A percentile compares a stretch with the other conserved stretches of the same genome.
phyloP scores from a whole-genome alignment of 2,888 invertebrate genomes.

The Abscondita cerata region DNA sequence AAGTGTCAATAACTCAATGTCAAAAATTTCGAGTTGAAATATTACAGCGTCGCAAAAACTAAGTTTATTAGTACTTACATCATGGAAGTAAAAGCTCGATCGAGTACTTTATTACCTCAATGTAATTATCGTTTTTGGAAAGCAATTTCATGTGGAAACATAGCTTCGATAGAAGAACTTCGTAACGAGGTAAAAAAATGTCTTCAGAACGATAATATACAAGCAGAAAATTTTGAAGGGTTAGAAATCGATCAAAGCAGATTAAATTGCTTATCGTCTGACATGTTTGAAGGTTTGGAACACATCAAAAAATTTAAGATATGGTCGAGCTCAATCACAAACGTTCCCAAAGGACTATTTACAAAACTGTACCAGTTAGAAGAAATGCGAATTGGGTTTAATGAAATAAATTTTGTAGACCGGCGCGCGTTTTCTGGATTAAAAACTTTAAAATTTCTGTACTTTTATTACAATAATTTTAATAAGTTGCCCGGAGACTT shows the following conservation, averaged over 20 bases:
- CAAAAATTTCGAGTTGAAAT: no score
- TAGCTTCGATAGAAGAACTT: background rate
- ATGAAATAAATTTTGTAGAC: background rate
- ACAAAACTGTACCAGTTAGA: background rate
- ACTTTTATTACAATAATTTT: background rate
- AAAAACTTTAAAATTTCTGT: background rate
- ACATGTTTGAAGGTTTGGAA: background rate
- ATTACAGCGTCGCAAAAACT: no score
- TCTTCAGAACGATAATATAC: background rate
- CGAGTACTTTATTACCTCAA: background rate
- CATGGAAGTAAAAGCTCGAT: no score
- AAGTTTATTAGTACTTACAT: no score
- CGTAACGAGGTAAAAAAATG: background rate
- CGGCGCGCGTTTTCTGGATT: background rate
- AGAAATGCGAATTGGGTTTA: background rate
- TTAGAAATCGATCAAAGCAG: background rate
- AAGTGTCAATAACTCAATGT: no score
- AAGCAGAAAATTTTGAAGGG: background rate
- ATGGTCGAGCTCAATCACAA: background rate
- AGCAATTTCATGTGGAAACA: background rate
- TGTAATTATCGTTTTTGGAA: background rate
- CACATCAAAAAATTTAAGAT: constrained; percentile 2
- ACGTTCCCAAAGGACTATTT: background rate
- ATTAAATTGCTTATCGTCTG: background rate
- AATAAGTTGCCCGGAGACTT: background rate